Evolutionary conservation across 2,888 invertebrate genomes (phyloP).

Genomic region (Campaea margaritaria): DNA sequence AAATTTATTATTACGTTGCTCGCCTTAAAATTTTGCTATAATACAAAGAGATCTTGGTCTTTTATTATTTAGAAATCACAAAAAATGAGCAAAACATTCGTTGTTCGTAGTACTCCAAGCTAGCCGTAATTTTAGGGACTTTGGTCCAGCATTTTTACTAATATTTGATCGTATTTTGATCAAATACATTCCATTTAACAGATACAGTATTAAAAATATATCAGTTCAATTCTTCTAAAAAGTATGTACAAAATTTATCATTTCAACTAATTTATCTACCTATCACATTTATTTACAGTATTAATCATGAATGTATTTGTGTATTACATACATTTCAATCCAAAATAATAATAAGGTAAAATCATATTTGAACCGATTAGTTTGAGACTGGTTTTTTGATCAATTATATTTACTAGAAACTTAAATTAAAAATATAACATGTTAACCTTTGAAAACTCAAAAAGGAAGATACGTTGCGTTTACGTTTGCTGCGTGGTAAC

Average conservation of each 20-base stretch:
- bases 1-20: conserved; percentile 1
- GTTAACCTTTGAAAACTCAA: neutral
- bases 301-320: neutral
- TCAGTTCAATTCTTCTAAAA: conserved; percentile 34
- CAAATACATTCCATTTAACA: conserved; percentile 1
- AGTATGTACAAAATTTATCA: conserved; percentile 18
- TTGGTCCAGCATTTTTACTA: conserved; percentile 20
- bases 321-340: neutral
- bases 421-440: neutral
- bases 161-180: conserved; percentile 3
- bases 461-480: neutral
- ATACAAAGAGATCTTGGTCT: conserved; percentile 19
- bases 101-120: conserved; percentile 22
- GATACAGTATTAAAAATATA: conserved; percentile 20
- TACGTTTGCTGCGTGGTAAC: too few species aligned
- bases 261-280: conserved; percentile 3
- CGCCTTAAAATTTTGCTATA: conserved; percentile 1
- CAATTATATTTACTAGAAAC: neutral
- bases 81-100: conserved; percentile 35
- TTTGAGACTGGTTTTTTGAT: neutral
- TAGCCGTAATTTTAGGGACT: conserved; percentile 5
- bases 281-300: conserved; percentile 16
- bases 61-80: conserved; percentile 22
- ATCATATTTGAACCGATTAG: too few species aligned
- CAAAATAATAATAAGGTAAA: too few species aligned